These are phyloP conservation scores for Micrasema minimum DNA, from an alignment of 1,140 invertebrate species.

Conservation along the genomic window DNA sequence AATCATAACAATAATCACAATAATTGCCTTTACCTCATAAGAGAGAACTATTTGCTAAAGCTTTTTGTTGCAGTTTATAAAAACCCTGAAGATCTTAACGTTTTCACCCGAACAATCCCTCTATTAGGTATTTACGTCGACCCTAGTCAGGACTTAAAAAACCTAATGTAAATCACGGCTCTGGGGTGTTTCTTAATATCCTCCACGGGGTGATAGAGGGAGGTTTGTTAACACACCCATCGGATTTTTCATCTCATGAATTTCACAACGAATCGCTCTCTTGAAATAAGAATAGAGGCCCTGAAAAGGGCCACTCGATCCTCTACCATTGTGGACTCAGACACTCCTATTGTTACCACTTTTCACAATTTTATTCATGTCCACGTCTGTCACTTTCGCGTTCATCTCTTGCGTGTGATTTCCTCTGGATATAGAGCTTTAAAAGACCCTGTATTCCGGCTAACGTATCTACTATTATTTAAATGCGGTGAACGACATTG, in stretches of 20 bases:
- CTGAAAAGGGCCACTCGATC: slow-evolving; percentile 25
- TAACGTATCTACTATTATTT: no score
- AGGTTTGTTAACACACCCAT: slow-evolving; percentile 48
- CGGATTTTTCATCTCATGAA: slow-evolving; percentile 51
- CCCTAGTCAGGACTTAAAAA: slow-evolving; percentile 20
- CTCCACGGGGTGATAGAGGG: background rate
- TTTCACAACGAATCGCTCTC: slow-evolving; percentile 45
- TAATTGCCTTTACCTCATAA: no score
- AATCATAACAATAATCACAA: no score
- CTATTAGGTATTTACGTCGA: background rate
- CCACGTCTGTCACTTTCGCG: slow-evolving; percentile 13
- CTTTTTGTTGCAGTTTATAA: no score
- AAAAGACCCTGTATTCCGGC: no score
- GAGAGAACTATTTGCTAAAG: no score
- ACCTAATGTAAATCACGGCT: slow-evolving; percentile 31
- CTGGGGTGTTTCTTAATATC: background rate
- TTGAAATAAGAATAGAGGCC: slow-evolving; percentile 32
- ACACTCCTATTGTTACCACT: slow-evolving; percentile 18
- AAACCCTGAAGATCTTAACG: no score
- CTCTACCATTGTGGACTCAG: slow-evolving; percentile 21
- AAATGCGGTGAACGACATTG: no score
- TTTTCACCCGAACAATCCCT: background rate
- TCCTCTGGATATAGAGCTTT: no score
- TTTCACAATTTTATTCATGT: slow-evolving; percentile 32
- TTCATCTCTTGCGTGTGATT: background rate